A percentile compares a stretch with the other conserved stretches of the same genome.
Evolutionary conservation across 2,797 vertebrate species (phyloP).

Genomic region (Cossypha caffra): DNA sequence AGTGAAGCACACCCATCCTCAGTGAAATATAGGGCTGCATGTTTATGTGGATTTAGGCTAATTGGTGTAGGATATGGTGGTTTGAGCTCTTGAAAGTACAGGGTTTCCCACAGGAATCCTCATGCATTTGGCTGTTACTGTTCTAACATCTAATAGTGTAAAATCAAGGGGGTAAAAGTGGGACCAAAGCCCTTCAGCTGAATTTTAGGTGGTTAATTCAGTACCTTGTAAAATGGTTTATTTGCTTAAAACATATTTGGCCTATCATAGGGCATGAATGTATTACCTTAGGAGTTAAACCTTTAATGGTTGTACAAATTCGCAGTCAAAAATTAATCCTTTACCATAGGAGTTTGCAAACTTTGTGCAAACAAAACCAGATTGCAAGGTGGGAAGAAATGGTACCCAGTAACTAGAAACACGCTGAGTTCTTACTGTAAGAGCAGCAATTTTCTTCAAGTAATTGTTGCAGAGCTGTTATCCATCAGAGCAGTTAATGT

Average conservation of each 20-base stretch:
- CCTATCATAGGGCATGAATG: accelerated
- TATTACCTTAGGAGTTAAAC: neutral
- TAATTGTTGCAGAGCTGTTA: neutral
- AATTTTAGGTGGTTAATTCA: neutral
- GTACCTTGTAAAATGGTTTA: neutral
- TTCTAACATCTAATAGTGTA: neutral
- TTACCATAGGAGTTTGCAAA: neutral
- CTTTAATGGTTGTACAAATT: neutral
- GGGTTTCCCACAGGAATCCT: neutral
- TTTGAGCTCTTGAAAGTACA: neutral
- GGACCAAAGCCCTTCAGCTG: neutral
- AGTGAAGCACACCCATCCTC: neutral
- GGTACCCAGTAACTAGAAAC: neutral
- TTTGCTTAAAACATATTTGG: neutral
- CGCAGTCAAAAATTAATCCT: neutral
- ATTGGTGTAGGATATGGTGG: no score
- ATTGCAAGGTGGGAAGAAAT: neutral
- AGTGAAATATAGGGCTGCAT: neutral
- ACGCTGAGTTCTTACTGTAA: neutral
- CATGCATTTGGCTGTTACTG: neutral
- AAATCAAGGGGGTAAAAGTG: neutral
- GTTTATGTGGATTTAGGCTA: neutral
- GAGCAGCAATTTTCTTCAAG: neutral
- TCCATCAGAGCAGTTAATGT: neutral
- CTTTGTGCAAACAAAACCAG: neutral